Percentiles rank a stretch among this genome's conserved stretches.
Conservation (phyloP, 1,140 invertebrate species). For the Parapsyche elsis region DNA sequence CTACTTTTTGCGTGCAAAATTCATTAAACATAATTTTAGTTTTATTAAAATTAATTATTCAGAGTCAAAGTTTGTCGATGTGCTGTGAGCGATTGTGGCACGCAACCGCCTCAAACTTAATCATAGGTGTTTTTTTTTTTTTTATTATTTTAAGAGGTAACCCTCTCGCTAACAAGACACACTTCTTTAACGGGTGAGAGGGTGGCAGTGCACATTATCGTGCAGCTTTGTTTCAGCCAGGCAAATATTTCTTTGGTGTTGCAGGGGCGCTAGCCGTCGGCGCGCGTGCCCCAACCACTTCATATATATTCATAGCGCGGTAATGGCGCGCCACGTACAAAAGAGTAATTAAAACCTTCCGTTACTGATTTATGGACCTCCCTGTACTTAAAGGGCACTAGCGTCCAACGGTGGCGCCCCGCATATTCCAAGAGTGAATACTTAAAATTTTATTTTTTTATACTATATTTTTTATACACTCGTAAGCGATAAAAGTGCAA, state of each 20-base stretch:
- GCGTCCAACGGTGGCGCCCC: background rate
- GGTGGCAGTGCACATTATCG: constrained; percentile 33
- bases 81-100: background rate
- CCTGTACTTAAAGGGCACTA: background rate
- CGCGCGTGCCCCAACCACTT: constrained; percentile 43
- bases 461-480: too few species aligned
- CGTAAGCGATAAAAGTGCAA: too few species aligned
- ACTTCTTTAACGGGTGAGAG: constrained; percentile 41
- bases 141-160: background rate
- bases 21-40: too few species aligned
- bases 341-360: constrained; percentile 57
- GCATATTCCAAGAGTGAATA: too few species aligned
- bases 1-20: too few species aligned
- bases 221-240: constrained; percentile 47
- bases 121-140: background rate
- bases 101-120: background rate
- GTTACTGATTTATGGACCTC: constrained; percentile 55
- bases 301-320: constrained; percentile 55
- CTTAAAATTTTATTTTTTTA: too few species aligned
- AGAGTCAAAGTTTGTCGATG: background rate
- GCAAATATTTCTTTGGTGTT: constrained; percentile 53
- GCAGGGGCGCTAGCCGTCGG: background rate
- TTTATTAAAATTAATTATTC: too few species aligned
- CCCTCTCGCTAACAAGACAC: constrained; percentile 52
- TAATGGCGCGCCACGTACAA: constrained; percentile 54